phyloP scores from a whole-genome alignment of 1,140 invertebrate species.

The Marisa cornuarietis region DNA sequence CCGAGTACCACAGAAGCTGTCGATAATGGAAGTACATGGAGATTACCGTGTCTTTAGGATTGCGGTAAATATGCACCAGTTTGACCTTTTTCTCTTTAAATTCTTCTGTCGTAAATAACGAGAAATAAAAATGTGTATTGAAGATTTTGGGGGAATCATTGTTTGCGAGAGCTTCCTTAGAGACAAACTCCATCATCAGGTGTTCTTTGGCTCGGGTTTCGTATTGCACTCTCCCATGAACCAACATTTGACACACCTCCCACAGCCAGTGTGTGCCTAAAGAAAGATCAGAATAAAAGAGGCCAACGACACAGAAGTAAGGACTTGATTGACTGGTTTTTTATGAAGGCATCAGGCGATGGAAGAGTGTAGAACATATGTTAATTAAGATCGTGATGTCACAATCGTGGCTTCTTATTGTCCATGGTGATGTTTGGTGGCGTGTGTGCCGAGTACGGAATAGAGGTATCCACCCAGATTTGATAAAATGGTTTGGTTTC shows the following conservation, averaged over 20 bases:
- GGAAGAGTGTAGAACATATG: background rate
- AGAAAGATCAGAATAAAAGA: background rate
- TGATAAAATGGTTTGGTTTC: too few relatives aligned
- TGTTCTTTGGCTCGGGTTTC: constrained; percentile 22
- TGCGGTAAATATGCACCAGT: constrained; percentile 31
- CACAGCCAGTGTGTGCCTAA: constrained; percentile 32
- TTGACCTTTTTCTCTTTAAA: constrained; percentile 19
- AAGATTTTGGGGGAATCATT: constrained; percentile 29
- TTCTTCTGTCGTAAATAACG: constrained; percentile 20
- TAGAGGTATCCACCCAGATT: too few relatives aligned
- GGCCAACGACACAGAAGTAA: too few relatives aligned
- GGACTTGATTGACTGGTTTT: background rate
- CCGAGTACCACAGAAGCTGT: background rate
- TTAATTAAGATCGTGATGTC: too few relatives aligned
- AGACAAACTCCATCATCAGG: constrained; percentile 28
- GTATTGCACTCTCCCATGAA: constrained; percentile 24
- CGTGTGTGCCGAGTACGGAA: too few relatives aligned
- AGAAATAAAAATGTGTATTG: constrained; percentile 33
- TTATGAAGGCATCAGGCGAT: background rate
- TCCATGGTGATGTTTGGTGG: too few relatives aligned
- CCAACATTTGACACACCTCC: constrained; percentile 26
- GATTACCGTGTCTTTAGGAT: constrained; percentile 36
- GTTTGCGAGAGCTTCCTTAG: constrained; percentile 20
- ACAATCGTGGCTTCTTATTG: too few relatives aligned
- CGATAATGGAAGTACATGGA: constrained; percentile 27